Evolutionary conservation across 2,113 vertebrate species (phyloP).

Genomic region (Phalacrocorax aristotelis): DNA sequence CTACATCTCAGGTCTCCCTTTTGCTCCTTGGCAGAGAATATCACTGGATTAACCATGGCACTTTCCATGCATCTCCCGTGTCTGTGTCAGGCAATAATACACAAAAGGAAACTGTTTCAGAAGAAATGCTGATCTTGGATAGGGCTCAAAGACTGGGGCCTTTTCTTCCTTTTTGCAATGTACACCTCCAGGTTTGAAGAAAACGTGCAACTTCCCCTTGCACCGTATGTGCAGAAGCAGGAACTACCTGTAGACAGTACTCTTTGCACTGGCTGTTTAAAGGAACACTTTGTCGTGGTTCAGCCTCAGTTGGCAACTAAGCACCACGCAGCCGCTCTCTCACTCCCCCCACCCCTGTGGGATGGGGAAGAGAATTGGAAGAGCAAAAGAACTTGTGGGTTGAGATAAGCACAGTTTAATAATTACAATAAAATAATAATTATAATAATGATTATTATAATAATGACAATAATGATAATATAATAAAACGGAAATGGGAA

Average conservation of each 20-base stretch:
- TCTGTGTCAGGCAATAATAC: not conserved
- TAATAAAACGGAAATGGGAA: too few relatives aligned
- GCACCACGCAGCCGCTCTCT: too few relatives aligned
- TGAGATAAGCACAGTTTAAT: too few relatives aligned
- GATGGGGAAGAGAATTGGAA: too few relatives aligned
- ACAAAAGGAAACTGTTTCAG: not conserved
- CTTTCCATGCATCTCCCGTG: not conserved
- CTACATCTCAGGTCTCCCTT: not conserved
- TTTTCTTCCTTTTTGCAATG: not conserved
- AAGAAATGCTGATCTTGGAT: not conserved
- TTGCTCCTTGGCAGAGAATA: not conserved
- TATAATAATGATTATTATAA: too few relatives aligned
- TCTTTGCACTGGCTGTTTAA: not conserved
- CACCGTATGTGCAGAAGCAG: not conserved
- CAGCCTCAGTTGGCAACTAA: too few relatives aligned
- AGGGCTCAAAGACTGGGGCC: not conserved
- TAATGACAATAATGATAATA: too few relatives aligned
- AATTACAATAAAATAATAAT: too few relatives aligned
- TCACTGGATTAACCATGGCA: not conserved
- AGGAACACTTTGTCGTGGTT: not conserved
- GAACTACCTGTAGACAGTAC: too few relatives aligned
- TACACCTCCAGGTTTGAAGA: not conserved
- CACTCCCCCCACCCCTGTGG: too few relatives aligned
- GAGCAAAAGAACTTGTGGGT: too few relatives aligned
- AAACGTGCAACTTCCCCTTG: not conserved